Conservation (phyloP, 2,113 vertebrate species). For the Hucho hucho region DNA sequence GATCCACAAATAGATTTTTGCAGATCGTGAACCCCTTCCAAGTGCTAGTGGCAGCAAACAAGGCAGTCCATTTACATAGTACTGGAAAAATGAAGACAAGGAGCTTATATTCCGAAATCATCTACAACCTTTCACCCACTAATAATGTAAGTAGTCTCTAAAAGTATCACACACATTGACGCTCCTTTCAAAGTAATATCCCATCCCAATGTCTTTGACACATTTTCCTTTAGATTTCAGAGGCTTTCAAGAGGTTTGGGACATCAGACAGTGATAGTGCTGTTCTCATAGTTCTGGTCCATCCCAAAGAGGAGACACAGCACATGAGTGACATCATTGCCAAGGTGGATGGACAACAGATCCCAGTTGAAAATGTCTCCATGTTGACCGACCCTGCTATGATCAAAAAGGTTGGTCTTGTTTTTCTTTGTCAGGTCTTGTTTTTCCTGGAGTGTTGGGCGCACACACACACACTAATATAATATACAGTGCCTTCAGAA, state of each 20-base stretch:
- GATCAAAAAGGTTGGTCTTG: conserved; percentile 86
- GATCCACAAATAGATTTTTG: neutral
- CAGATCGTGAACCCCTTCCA: conserved; percentile 90
- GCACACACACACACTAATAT: neutral
- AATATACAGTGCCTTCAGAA: too few relatives aligned
- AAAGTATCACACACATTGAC: neutral
- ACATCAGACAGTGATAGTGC: conserved; percentile 82
- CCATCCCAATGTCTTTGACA: neutral
- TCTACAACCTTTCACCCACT: conserved; percentile 94
- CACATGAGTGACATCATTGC: conserved; percentile 68
- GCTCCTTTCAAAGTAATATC: neutral
- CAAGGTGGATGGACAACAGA: conserved; percentile 84
- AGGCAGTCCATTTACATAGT: conserved; percentile 86
- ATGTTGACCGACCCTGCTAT: conserved; percentile 78
- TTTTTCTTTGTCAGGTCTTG: neutral
- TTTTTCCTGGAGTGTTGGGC: neutral
- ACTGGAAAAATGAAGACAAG: conserved; percentile 92
- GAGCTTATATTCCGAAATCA: conserved; percentile 89
- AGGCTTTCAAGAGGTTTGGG: conserved; percentile 92
- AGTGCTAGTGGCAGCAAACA: conserved; percentile 87
- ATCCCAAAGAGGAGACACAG: conserved; percentile 67
- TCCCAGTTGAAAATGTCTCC: conserved; percentile 76
- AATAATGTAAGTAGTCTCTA: conserved; percentile 82
- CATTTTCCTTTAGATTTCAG: conserved; percentile 82
- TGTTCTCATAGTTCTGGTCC: conserved; percentile 80